Evolutionary conservation across 2,888 invertebrate species (phyloP).

Genomic region (Acrobasis repandana): DNA sequence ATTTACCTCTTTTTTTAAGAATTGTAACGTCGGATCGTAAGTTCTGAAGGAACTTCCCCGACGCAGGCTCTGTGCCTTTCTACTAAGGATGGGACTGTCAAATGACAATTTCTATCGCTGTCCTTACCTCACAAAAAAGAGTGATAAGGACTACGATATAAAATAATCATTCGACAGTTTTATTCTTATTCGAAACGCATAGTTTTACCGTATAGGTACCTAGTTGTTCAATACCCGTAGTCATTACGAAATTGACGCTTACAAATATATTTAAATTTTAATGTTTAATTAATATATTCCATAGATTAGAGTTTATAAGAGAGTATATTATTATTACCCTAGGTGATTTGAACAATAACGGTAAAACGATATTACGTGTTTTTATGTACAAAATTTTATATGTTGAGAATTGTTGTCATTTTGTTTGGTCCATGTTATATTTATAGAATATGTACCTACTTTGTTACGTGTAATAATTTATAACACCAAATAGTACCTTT

Average conservation of each 20-base stretch:
- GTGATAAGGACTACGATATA: too few species aligned
- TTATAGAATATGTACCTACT: slow-evolving; percentile 53
- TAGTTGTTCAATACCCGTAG: slow-evolving; percentile 48
- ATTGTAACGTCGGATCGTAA: neutral
- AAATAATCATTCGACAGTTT: too few species aligned
- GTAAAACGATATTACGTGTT: slow-evolving; percentile 47
- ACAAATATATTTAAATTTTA: slow-evolving; percentile 50
- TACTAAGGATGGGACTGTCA: too few species aligned
- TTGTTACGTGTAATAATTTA: slow-evolving; percentile 68
- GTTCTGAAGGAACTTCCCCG: neutral
- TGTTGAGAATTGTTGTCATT: slow-evolving; percentile 46
- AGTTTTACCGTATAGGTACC: slow-evolving; percentile 41
- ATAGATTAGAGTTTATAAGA: slow-evolving; percentile 51
- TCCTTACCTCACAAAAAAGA: too few species aligned
- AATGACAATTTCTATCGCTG: too few species aligned
- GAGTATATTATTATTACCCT: slow-evolving; percentile 46
- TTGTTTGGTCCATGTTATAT: slow-evolving; percentile 47
- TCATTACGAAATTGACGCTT: slow-evolving; percentile 57
- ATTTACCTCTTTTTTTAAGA: neutral
- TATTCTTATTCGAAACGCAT: slow-evolving; percentile 1
- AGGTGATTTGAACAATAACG: slow-evolving; percentile 68
- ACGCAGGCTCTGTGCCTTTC: neutral
- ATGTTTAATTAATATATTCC: slow-evolving; percentile 56
- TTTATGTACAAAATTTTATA: slow-evolving; percentile 47
- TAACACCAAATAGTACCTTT: slow-evolving; percentile 78